Evolutionary conservation across 2,797 vertebrate genomes (phyloP).

Genomic region (Mus caroli): DNA sequence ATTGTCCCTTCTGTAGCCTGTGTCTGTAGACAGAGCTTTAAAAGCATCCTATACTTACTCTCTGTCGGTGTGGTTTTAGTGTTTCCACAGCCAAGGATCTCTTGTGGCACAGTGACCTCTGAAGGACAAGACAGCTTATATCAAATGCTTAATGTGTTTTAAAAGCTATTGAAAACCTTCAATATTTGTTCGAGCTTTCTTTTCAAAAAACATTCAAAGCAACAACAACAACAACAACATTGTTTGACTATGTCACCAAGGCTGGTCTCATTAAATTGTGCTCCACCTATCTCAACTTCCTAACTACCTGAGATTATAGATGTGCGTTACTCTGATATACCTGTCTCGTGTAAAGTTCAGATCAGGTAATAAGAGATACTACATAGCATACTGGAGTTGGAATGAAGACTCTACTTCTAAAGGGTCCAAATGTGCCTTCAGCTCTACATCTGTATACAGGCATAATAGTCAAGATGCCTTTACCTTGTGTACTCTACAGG

Average conservation of each 20-base stretch:
- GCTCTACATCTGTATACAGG: neutral
- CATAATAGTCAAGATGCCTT: neutral
- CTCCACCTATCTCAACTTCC: neutral
- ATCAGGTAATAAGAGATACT: neutral
- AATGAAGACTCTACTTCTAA: neutral
- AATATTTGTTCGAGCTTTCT: neutral
- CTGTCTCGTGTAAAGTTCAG: slow-evolving; percentile 24
- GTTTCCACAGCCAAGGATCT: neutral
- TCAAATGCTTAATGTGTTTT: slow-evolving; percentile 4
- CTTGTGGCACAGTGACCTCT: neutral
- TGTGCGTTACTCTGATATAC: neutral
- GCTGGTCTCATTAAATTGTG: neutral
- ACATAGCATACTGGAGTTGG: neutral
- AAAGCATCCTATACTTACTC: neutral
- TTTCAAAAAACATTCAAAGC: neutral
- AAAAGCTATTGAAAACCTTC: slow-evolving; percentile 22
- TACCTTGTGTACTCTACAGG: neutral
- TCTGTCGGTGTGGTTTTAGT: neutral
- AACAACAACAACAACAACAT: neutral
- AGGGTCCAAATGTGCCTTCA: neutral
- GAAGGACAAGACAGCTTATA: neutral
- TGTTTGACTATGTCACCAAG: neutral
- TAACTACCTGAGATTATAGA: neutral
- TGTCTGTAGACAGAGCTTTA: neutral
- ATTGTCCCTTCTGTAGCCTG: neutral